phyloP scores from a whole-genome alignment of 2,888 invertebrate species.

The Pyrrhia umbra region DNA sequence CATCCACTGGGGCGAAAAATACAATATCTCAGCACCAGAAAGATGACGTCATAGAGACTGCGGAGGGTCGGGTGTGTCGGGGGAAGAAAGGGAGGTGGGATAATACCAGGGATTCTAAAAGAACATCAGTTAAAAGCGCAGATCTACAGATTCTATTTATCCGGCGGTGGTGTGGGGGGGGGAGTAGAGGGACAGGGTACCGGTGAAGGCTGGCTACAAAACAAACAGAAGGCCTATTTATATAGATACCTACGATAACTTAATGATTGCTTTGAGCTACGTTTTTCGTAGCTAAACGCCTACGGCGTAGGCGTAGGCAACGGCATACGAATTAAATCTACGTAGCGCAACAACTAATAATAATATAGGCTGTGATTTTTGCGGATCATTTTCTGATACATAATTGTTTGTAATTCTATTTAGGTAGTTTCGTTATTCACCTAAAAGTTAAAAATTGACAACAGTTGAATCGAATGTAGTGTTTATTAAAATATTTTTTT shows the following conservation, averaged over 20 bases:
- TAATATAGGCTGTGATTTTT: too few species aligned
- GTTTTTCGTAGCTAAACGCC: slow-evolving; percentile 24
- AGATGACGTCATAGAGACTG: slow-evolving; percentile 31
- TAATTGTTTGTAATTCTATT: not conserved
- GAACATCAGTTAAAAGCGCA: slow-evolving; percentile 62
- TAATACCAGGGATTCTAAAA: slow-evolving; percentile 47
- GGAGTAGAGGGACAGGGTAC: too few species aligned
- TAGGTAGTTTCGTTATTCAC: not conserved
- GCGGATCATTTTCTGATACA: not conserved
- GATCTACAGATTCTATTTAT: slow-evolving; percentile 66
- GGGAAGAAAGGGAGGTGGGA: not conserved
- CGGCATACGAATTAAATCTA: not conserved
- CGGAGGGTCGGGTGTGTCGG: not conserved
- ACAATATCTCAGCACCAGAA: slow-evolving; percentile 49
- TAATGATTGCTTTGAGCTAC: slow-evolving; percentile 2
- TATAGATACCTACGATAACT: slow-evolving; percentile 6
- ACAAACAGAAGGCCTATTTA: slow-evolving; percentile 10
- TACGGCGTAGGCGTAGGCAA: slow-evolving; percentile 38
- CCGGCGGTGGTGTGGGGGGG: slow-evolving; percentile 1
- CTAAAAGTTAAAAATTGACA: not conserved
- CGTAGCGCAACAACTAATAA: too few species aligned
- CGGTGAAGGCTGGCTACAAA: not conserved
- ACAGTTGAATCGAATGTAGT: not conserved
- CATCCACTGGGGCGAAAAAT: slow-evolving; percentile 28
- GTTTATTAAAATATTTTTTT: not conserved